A percentile compares a stretch with the other conserved stretches of the same genome.
Conservation (phyloP, 2,888 invertebrate species). For the Germaria angustata region DNA sequence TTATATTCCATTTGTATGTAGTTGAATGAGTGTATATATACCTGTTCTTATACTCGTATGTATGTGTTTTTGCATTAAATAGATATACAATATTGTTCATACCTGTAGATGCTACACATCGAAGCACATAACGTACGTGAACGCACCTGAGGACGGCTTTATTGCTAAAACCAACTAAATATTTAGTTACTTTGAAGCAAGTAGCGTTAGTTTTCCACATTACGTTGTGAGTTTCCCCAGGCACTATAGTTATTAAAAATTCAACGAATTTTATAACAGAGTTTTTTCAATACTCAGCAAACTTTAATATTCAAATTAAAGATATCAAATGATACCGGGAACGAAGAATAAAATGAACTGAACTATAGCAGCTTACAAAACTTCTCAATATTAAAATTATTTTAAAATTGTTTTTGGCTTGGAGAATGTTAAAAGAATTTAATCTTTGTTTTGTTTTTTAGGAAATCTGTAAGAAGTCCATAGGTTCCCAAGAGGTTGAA, state of each 20-base stretch:
- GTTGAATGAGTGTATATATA: background rate
- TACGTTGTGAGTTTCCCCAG: conserved; percentile 46
- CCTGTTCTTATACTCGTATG: no score
- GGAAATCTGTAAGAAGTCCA: no score
- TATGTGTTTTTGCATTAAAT: conserved; percentile 52
- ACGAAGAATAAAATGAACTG: background rate
- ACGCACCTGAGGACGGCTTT: conserved; percentile 37
- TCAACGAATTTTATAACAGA: conserved; percentile 59
- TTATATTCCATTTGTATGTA: background rate
- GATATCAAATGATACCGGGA: conserved; percentile 30
- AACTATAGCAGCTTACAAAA: conserved; percentile 6
- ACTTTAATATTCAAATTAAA: conserved; percentile 62
- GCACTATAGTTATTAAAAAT: conserved; percentile 58
- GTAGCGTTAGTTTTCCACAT: conserved; percentile 43
- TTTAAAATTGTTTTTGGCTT: background rate
- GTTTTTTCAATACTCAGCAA: conserved; percentile 18
- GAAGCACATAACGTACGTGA: background rate
- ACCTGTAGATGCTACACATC: background rate
- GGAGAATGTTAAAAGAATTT: background rate
- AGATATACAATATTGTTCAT: conserved; percentile 35
- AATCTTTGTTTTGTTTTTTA: background rate
- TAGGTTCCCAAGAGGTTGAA: no score
- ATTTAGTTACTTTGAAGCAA: conserved; percentile 16
- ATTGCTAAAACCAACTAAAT: conserved; percentile 12
- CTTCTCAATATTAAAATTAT: conserved; percentile 10